Base-by-base conservation (phyloP, 2,888 invertebrate species). In the Lamellibrachia columna region DNA sequence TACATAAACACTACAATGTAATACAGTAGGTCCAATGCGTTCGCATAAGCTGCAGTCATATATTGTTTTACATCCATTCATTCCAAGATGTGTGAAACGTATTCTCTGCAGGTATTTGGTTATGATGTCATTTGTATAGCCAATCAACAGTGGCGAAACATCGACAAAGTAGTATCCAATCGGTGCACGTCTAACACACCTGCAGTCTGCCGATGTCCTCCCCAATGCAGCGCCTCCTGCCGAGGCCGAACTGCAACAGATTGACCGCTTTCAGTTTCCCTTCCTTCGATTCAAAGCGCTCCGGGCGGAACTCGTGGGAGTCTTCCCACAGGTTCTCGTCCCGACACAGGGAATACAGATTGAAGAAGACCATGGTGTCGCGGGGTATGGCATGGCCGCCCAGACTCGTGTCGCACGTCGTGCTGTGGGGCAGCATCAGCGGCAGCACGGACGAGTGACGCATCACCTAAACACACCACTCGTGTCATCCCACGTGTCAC, bases 371-470 rank as follows among this genome's bases (percentile, higher is more conserved):
- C 7, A 95, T 93, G 9, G 95, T 95, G 40, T 95, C 94, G 28
- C 94, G 93, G 8, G 94, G 95, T 55, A 96, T 94, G 92, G 93
- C 93, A 93, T 94, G 93, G 8, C 94, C 95, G 22, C 94, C 92
- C 22, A 94, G 90, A 28, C n/a, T 58, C n/a, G 93, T 93, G 93
- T 94, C 93, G 0, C 93, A 75, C 6, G 95, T 95, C n/a, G 95
- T 95, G 92, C 95, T 94, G 94, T 96, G 96, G 1, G 96, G 96
- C 22, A 95, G 92, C 1, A 95, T 95, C 53, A 96, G 95, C 0
- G 96, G 95, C 92, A 95, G 95, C 75, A 96, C 95, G 53, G 95
- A 95, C 0, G 95, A 94, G 92, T 95, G 94, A 7, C 95, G 94
- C 93, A 95, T 94, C 3, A 94, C 94, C 93, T 96, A 95, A 55